Evolutionary conservation across 2,888 invertebrate species (phyloP).

Genomic region (Callosobruchus maculatus): DNA sequence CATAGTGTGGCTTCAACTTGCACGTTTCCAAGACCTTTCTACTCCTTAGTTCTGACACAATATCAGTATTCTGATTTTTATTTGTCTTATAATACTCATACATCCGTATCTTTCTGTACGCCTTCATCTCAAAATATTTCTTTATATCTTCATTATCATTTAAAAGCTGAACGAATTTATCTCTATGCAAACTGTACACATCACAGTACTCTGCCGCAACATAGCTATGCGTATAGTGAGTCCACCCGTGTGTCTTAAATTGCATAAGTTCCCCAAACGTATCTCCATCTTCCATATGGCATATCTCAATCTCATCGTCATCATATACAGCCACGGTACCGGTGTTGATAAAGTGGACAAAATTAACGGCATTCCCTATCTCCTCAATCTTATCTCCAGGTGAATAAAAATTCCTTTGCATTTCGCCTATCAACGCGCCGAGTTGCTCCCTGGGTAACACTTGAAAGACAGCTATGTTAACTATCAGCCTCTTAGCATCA

Average conservation of each 20-base stretch:
- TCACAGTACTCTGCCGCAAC: background rate
- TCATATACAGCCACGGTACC: slow-evolving; percentile 14
- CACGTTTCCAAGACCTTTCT: background rate
- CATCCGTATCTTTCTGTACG: background rate
- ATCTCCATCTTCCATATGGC: slow-evolving; percentile 13
- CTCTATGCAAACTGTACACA: background rate
- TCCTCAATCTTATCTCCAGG: slow-evolving; percentile 14
- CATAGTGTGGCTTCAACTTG: background rate
- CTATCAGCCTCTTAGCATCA: slow-evolving; percentile 13
- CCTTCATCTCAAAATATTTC: background rate
- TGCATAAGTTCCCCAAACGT: slow-evolving; percentile 5
- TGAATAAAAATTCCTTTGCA: slow-evolving; percentile 10
- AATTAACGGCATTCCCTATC: slow-evolving; percentile 5
- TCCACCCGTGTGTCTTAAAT: background rate
- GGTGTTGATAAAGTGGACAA: slow-evolving; percentile 11
- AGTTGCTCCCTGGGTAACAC: slow-evolving; percentile 13
- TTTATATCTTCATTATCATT: background rate
- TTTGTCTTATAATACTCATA: background rate
- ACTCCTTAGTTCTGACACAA: background rate
- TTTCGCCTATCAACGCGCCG: slow-evolving; percentile 10
- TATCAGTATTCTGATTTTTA: background rate
- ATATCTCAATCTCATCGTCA: slow-evolving; percentile 10
- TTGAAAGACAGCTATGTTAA: slow-evolving; percentile 13
- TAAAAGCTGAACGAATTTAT: background rate
- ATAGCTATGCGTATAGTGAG: background rate